Conservation (phyloP, 2,888 invertebrate species). For the Drosophila parthenogenetica region DNA sequence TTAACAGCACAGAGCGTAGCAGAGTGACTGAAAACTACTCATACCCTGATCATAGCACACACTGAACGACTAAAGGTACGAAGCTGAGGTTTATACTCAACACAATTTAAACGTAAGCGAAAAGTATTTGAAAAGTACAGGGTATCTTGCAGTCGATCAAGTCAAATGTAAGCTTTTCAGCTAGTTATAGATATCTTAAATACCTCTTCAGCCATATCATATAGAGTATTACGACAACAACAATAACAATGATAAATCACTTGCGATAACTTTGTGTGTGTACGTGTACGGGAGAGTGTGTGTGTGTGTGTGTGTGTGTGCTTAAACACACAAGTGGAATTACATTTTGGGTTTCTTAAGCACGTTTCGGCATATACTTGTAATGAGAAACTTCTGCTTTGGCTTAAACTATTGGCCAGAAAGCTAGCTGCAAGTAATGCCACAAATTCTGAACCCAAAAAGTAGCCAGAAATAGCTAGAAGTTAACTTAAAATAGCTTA, state of each 20-base stretch:
- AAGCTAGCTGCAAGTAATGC: no score
- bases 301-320: slow-evolving; percentile 22
- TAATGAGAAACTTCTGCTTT: slow-evolving; percentile 49
- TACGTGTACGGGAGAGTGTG: slow-evolving; percentile 24
- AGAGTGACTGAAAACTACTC: no score
- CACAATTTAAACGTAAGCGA: no score
- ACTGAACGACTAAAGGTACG: no score
- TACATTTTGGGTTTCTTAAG: slow-evolving; percentile 65
- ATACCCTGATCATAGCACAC: no score
- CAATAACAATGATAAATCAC: slow-evolving; percentile 71
- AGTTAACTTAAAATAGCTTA: no score
- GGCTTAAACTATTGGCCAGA: slow-evolving; percentile 25
- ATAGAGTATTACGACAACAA: slow-evolving; percentile 34
- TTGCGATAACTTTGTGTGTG: slow-evolving; percentile 58
- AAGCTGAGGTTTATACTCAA: no score
- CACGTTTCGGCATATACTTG: slow-evolving; percentile 55
- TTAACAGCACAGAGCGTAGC: slow-evolving; percentile 44
- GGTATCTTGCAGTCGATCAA: no score
- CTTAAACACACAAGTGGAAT: slow-evolving; percentile 76
- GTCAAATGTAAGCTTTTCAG: no score
- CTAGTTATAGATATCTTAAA: background rate
- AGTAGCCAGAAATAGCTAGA: no score
- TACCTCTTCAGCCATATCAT: background rate
- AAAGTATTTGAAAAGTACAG: no score
- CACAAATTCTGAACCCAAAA: no score